These are phyloP conservation scores for Leptodactylus fallax DNA, from an alignment of 2,797 vertebrate genomes.

Conservation along the genomic window DNA sequence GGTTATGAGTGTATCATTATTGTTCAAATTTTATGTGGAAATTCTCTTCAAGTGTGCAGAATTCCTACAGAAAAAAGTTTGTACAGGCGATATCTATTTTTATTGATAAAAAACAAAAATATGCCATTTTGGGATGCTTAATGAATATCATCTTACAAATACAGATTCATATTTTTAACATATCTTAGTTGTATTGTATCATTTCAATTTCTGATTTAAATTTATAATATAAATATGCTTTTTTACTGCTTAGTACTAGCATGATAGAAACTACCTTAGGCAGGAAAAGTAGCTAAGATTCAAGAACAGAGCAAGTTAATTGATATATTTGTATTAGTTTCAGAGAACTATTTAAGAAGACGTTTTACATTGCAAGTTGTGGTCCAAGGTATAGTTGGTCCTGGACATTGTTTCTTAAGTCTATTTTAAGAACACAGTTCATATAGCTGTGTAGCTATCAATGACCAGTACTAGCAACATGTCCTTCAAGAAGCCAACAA, in stretches of 20 bases:
- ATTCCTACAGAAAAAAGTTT: no score
- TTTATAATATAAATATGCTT: neutral
- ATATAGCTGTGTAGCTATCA: constrained; percentile 53
- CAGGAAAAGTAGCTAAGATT: neutral
- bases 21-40: no score
- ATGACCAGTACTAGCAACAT: constrained; percentile 42
- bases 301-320: neutral
- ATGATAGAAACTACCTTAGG: neutral
- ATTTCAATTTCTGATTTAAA: no score
- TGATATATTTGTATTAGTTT: neutral
- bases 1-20: no score
- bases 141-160: no score
- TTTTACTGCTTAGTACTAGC: neutral
- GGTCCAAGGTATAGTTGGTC: neutral
- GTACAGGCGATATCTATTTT: no score
- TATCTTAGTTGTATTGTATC: no score
- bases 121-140: no score
- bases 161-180: no score
- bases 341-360: constrained; percentile 19
- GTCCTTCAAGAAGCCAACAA: constrained; percentile 46
- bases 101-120: no score
- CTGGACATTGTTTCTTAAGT: neutral
- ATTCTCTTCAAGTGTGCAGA: no score
- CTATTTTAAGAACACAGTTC: constrained; percentile 47
- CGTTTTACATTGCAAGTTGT: constrained; percentile 7